Percentiles rank a stretch among this genome's conserved stretches.
Evolutionary conservation across 2,113 vertebrate species (phyloP).

Genomic region (Turnix velox): DNA sequence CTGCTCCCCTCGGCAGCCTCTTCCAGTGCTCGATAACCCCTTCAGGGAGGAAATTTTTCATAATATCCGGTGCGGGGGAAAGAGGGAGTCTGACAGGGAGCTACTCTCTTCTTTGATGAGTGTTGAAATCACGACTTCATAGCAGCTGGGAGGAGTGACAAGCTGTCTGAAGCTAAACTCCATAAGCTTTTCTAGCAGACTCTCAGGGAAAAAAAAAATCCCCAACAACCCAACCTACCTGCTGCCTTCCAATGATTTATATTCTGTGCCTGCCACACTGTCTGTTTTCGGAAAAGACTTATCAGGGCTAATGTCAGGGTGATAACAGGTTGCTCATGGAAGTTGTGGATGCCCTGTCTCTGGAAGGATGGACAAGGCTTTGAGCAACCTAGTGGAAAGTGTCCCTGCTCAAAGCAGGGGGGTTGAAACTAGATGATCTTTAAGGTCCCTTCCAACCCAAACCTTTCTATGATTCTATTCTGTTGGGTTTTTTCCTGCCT

Average conservation of each 20-base stretch:
- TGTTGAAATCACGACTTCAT: neutral
- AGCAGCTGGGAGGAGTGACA: neutral
- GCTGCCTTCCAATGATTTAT: neutral
- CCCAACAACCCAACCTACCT: too few relatives aligned
- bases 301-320: neutral
- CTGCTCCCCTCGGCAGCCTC: neutral
- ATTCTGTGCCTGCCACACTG: neutral
- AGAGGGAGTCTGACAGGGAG: neutral
- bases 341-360: neutral
- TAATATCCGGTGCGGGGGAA: too few relatives aligned
- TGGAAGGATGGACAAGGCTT: neutral
- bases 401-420: neutral
- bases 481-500: neutral
- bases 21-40: neutral
- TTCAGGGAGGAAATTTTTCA: neutral
- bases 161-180: neutral
- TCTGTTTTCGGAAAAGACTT: neutral
- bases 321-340: neutral
- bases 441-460: neutral
- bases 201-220: too few relatives aligned
- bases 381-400: neutral
- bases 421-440: neutral
- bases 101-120: fast-evolving
- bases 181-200: neutral
- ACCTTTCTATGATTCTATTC: neutral